phyloP scores from a whole-genome alignment of 2,113 vertebrate species.

The Caloenas nicobarica region DNA sequence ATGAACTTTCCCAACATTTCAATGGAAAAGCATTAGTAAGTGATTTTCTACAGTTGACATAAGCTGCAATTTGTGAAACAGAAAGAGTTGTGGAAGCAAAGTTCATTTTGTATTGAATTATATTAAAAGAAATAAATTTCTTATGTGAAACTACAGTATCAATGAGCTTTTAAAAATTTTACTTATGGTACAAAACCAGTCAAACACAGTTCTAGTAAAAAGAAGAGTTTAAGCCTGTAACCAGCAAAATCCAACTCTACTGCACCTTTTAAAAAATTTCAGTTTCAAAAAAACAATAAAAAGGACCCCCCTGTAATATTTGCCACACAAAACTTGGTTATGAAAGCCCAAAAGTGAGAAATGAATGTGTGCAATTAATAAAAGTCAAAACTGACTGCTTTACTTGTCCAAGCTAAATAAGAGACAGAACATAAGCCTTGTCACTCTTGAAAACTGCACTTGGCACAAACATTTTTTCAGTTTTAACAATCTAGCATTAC shows the following conservation, averaged over 20 bases:
- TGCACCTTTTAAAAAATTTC: not conserved
- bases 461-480: not conserved
- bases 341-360: not conserved
- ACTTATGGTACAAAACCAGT: not conserved
- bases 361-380: not conserved
- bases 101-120: not conserved
- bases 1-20: not conserved
- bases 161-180: not conserved
- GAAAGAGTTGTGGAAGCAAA: constrained; percentile 4
- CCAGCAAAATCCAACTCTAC: not conserved
- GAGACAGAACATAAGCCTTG: not conserved
- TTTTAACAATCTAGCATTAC: constrained; percentile 27
- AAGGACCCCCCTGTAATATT: not conserved
- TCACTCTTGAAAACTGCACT: constrained; percentile 33
- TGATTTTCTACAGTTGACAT: not conserved
- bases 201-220: not conserved
- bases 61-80: constrained; percentile 4
- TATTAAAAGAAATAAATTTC: not conserved
- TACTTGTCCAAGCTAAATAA: constrained; percentile 25
- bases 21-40: not conserved
- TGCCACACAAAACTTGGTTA: not conserved
- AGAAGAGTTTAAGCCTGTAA: not conserved
- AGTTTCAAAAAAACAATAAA: not conserved
- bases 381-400: not conserved
- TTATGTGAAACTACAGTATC: not conserved